These are phyloP conservation scores for Brachyptera risi DNA, from an alignment of 2,888 invertebrate species.

Conservation along the genomic window DNA sequence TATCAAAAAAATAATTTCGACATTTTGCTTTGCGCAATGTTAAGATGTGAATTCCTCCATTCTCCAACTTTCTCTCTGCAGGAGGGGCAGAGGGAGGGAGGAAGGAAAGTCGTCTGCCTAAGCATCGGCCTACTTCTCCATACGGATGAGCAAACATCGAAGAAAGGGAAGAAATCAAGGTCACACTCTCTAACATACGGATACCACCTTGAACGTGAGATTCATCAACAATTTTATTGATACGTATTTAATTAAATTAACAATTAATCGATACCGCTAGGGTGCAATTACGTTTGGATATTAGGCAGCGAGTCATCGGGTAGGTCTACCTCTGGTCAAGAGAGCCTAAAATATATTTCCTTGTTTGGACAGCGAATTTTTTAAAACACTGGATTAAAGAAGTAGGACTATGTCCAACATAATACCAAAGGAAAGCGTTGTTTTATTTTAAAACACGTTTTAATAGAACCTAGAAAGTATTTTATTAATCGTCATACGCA, in stretches of 20 bases:
- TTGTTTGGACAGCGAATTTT: too few relatives aligned
- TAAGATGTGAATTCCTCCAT: constrained; percentile 23
- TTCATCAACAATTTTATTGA: constrained; percentile 15
- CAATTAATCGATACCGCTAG: too few relatives aligned
- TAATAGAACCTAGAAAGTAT: constrained; percentile 17
- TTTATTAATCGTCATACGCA: constrained; percentile 9
- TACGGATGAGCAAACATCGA: constrained; percentile 29
- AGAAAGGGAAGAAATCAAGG: constrained; percentile 30
- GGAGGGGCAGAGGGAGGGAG: constrained; percentile 6
- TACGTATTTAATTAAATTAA: constrained; percentile 1
- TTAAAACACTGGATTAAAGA: too few relatives aligned
- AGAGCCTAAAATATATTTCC: too few relatives aligned
- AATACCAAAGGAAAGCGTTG: constrained; percentile 21
- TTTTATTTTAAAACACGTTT: constrained; percentile 17
- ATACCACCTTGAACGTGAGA: constrained; percentile 23
- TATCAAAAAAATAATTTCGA: constrained; percentile 5
- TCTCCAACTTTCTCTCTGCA: constrained; percentile 25
- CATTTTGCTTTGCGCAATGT: constrained; percentile 15
- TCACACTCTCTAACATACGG: constrained; percentile 30
- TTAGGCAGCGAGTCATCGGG: too few relatives aligned
- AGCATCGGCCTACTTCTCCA: constrained; percentile 28
- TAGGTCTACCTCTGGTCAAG: too few relatives aligned
- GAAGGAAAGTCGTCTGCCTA: constrained; percentile 28
- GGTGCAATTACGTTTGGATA: too few relatives aligned
- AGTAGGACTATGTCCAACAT: constrained; percentile 19